A percentile compares a stretch with the other conserved stretches of the same genome.
Evolutionary conservation across 2,888 invertebrate genomes (phyloP).

Genomic region (Nephrotoma flavescens): DNA sequence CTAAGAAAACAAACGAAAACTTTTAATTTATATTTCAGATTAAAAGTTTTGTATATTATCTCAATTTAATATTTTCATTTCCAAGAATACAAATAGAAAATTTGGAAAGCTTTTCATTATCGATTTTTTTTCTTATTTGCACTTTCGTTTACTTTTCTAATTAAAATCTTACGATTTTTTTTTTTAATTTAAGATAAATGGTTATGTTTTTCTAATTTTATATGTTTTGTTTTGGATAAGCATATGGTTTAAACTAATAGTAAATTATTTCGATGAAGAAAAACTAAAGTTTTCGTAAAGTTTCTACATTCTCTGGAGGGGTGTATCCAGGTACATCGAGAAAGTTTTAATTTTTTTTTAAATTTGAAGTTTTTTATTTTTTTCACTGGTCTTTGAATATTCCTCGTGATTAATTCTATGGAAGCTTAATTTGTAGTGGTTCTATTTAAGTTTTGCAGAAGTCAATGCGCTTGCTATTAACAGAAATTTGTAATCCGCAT

Average conservation of each 20-base stretch:
- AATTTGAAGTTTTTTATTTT: not conserved
- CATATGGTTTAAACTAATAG: not conserved
- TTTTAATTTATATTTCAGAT: not conserved
- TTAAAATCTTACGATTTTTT: not conserved
- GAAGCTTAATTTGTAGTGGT: not conserved
- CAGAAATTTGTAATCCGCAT: not conserved
- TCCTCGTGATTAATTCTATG: not conserved
- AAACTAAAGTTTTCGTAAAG: not conserved
- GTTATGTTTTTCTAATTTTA: not conserved
- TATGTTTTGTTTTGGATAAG: not conserved
- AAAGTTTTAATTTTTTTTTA: not conserved
- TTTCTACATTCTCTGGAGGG: not conserved
- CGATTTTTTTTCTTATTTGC: not conserved
- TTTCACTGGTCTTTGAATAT: not conserved
- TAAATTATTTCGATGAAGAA: not conserved
- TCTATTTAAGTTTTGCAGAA: not conserved
- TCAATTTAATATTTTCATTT: not conserved
- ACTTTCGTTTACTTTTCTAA: not conserved
- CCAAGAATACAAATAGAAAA: not conserved
- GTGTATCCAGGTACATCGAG: not conserved
- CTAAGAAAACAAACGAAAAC: not conserved
- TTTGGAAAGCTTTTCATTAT: not conserved
- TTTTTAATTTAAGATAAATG: not conserved
- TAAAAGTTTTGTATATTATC: not conserved
- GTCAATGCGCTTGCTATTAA: not conserved